Conservation (phyloP, 2,797 vertebrate genomes). For the Chaunax sp. region DNA sequence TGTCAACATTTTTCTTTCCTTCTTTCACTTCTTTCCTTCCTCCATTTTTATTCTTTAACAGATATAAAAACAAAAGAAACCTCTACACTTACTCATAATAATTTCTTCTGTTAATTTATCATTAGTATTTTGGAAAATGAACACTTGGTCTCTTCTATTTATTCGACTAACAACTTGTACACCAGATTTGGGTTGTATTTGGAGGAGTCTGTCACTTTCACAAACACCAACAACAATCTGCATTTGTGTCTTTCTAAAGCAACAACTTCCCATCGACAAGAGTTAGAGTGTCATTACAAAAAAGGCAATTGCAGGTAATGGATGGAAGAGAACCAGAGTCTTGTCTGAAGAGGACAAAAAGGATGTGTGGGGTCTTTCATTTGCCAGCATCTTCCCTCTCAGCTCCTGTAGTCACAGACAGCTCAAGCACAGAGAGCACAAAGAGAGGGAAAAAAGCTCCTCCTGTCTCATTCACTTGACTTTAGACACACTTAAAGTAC, state of each 20-base stretch:
- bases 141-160: not conserved
- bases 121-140: not conserved
- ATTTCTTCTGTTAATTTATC: no score
- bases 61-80: no score
- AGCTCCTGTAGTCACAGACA: slow-evolving; percentile 13
- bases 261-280: slow-evolving; percentile 1
- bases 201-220: not conserved
- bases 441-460: slow-evolving; percentile 1
- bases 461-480: slow-evolving; percentile 23
- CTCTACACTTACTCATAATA: no score
- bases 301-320: slow-evolving; percentile 28
- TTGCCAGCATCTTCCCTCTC: slow-evolving; percentile 32
- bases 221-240: slow-evolving; percentile 9
- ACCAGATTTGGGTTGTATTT: not conserved
- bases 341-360: slow-evolving; percentile 32
- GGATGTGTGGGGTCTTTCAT: slow-evolving; percentile 7
- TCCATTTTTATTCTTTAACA: no score
- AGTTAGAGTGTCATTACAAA: slow-evolving; percentile 31
- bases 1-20: not conserved
- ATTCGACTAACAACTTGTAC: not conserved
- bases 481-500: slow-evolving; percentile 29
- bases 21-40: no score
- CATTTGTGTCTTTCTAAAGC: not conserved
- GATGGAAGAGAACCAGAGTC: slow-evolving; percentile 9
- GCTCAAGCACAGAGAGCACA: not conserved